Evolutionary conservation across 92 coral and sea anemone genomes (phyloP).

Genomic region (Phymanthus crucifer): DNA sequence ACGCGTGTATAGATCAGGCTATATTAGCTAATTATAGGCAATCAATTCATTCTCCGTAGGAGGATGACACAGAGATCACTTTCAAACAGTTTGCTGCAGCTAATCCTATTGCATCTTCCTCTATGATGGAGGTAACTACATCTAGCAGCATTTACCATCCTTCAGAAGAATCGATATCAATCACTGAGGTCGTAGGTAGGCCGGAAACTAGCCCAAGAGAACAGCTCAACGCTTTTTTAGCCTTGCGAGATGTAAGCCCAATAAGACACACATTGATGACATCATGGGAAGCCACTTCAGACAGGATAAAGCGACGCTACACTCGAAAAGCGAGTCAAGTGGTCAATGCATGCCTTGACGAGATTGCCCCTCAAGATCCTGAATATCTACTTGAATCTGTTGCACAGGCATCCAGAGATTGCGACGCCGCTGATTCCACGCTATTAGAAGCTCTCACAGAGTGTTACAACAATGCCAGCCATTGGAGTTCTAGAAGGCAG

Average conservation of each 20-base stretch:
- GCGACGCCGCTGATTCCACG: conserved; percentile 37
- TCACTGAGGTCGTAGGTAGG: background rate
- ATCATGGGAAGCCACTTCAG: conserved; percentile 48
- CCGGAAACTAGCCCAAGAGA: background rate
- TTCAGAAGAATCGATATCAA: background rate
- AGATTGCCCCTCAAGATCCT: conserved; percentile 46
- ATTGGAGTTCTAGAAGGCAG: conserved; percentile 54
- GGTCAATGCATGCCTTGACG: conserved; percentile 35
- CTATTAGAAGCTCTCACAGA: too few relatives aligned
- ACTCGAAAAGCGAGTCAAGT: conserved; percentile 42
- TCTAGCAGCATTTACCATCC: background rate
- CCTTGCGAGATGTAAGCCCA: conserved; percentile 52
- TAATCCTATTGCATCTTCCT: too few relatives aligned
- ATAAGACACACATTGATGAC: conserved; percentile 44
- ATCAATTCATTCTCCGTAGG: too few relatives aligned
- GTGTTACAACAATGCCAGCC: conserved; percentile 53
- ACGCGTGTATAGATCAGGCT: too few relatives aligned
- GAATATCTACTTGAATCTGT: conserved; percentile 38
- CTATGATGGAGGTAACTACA: too few relatives aligned
- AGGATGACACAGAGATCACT: too few relatives aligned
- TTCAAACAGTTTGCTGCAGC: too few relatives aligned
- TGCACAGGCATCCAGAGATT: conserved; percentile 19
- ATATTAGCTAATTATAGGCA: too few relatives aligned
- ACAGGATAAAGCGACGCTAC: conserved; percentile 46
- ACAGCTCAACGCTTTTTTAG: conserved; percentile 40